Evolutionary conservation across 2,888 invertebrate genomes (phyloP).

Genomic region (Xestoiulus laeticollis): DNA sequence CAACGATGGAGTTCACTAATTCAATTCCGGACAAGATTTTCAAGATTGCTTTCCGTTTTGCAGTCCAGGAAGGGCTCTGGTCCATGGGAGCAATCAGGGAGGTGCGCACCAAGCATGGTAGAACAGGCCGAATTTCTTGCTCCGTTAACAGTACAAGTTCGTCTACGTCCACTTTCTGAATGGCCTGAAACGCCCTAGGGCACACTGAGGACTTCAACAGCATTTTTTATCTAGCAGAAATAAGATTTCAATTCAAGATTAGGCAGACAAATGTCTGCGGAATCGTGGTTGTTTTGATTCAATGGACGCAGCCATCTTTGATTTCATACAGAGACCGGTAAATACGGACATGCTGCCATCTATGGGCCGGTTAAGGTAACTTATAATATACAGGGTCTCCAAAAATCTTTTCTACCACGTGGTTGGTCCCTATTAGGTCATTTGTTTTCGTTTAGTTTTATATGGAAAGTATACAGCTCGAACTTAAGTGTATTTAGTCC

Average conservation of each 20-base stretch:
- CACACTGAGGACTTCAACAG: constrained; percentile 66
- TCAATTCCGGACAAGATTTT: constrained; percentile 92
- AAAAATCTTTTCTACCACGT: too few species aligned
- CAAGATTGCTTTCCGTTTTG: constrained; percentile 84
- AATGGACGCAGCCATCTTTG: neutral
- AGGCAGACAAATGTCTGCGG: neutral
- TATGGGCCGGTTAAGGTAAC: too few species aligned
- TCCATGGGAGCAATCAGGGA: constrained; percentile 88
- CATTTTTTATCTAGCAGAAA: constrained; percentile 12
- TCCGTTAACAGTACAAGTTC: constrained; percentile 77
- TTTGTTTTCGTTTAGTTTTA: too few species aligned
- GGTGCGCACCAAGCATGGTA: constrained; percentile 92
- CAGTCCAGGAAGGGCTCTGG: constrained; percentile 82
- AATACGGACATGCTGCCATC: too few species aligned
- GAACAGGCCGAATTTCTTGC: constrained; percentile 84
- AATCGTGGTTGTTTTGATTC: neutral
- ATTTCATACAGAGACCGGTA: neutral
- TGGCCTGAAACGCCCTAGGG: constrained; percentile 78
- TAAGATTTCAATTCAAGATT: neutral
- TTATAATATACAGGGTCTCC: too few species aligned
- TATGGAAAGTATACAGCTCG: too few species aligned
- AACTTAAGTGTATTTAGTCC: too few species aligned
- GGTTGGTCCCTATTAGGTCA: too few species aligned
- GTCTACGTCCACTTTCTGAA: constrained; percentile 83
- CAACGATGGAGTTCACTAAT: constrained; percentile 92